A percentile compares a stretch with the other conserved stretches of the same genome.
phyloP scores from a whole-genome alignment of 2,888 invertebrate genomes.

The Pterobdella sp. region DNA sequence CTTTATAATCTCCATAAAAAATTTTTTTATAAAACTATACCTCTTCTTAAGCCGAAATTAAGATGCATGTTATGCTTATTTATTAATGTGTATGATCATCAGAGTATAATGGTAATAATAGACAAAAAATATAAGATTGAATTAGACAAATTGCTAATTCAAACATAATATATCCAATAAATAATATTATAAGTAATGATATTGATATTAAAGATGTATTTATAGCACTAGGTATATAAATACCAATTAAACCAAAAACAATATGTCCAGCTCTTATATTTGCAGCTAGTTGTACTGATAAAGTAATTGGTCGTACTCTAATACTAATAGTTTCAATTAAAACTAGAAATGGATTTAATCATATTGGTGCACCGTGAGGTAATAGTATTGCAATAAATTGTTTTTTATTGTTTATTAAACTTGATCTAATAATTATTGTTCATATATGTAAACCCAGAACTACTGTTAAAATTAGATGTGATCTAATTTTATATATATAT shows the following conservation, averaged over 20 bases:
- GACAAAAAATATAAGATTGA: slow-evolving; percentile 40
- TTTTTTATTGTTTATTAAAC: slow-evolving; percentile 60
- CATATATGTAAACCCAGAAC: slow-evolving; percentile 60
- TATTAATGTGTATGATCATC: slow-evolving; percentile 37
- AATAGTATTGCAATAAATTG: slow-evolving; percentile 64
- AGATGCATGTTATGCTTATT: slow-evolving; percentile 22
- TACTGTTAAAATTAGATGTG: slow-evolving; percentile 60
- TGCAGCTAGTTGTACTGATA: slow-evolving; percentile 65
- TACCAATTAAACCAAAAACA: slow-evolving; percentile 59
- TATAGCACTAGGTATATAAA: slow-evolving; percentile 28
- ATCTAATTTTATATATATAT: no score
- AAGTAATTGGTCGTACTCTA: slow-evolving; percentile 63
- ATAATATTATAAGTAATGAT: slow-evolving; percentile 25
- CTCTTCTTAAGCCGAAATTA: slow-evolving; percentile 35
- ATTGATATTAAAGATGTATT: not conserved
- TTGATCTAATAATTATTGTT: slow-evolving; percentile 61
- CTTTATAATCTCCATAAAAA: no score
- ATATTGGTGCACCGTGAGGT: slow-evolving; percentile 61
- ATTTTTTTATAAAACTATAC: no score
- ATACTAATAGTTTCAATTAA: slow-evolving; percentile 68
- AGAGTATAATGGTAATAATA: slow-evolving; percentile 37
- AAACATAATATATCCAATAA: slow-evolving; percentile 36
- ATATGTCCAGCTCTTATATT: slow-evolving; percentile 70
- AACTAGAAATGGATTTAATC: slow-evolving; percentile 64
- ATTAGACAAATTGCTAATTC: slow-evolving; percentile 40